Evolutionary conservation across 2,797 vertebrate genomes (phyloP), one percentile per base, ranked within the genome.

Genomic region (Denticeps clupeoides): DNA sequence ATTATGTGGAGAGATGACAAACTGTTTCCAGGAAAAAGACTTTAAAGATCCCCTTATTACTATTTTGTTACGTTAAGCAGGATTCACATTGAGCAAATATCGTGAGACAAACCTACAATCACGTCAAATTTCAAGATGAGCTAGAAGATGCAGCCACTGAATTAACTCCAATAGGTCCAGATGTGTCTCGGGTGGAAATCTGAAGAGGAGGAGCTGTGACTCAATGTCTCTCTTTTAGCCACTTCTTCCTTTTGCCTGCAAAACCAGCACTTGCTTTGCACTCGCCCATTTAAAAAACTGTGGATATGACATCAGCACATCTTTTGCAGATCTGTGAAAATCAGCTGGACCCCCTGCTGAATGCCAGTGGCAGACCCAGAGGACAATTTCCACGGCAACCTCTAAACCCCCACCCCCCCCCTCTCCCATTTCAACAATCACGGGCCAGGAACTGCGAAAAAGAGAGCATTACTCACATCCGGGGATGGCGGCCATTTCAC

Each of bases 1-100:
- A 67, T 79, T 70, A 64, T 68, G 65, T 73, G 68, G 67, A 68
- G 56, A 61, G 70, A 75, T 71, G 67, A 71, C 69, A 72, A 78
- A 79, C 60, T 64, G 68, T 62, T 74, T 78, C 73, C 69, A 74
- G 70, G 76, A 76, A 79, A 75, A 77, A 49, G 47, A 49, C 63
- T 47, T 69, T 65, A 69, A 8, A 70, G 72, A 71, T 73, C 64
- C 73, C 62, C 53, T 65, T 55, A 65, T 68, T 68, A 64, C 70
- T 54, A 50, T 50, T 37, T 37, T 37, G 33, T 37, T 37, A 38
- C 18, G 21, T 35, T n/a, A 21, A 38, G 38, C 35, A 38, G 38
- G 21, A 19, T 35, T 9, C 21, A 18, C 9, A 3, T 21, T 2
- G 18, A 9, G 10, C 5, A 16, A 16, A 18, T 38, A 38, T 38